A percentile compares a stretch with the other conserved stretches of the same genome.
Evolutionary conservation across 35 echinoderm and acorn worm genomes (phyloP).

Genomic region (Chiridota heheva): DNA sequence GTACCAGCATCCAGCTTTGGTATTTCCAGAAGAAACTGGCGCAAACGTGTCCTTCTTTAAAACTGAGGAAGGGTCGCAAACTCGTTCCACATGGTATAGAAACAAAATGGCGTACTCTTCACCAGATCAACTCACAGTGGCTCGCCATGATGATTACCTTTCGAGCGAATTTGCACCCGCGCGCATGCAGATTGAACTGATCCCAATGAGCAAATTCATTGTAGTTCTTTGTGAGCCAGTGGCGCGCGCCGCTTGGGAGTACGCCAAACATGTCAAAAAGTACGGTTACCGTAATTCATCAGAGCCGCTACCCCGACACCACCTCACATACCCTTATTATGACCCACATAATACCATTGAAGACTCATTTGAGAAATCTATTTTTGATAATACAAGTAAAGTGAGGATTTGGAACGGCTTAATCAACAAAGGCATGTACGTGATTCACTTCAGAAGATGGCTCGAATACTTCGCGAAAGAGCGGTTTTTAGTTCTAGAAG

Average conservation of each 20-base stretch:
- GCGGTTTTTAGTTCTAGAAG: background rate
- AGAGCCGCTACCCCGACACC: background rate
- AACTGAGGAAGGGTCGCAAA: background rate
- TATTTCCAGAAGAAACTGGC: background rate
- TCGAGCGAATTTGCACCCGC: background rate
- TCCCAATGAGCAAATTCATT: slow-evolving; percentile 1
- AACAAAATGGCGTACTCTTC: background rate
- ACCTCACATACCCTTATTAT: background rate
- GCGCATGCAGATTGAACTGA: slow-evolving; percentile 3
- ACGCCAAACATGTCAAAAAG: background rate
- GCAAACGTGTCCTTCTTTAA: background rate
- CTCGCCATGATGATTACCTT: background rate
- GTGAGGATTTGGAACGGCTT: background rate
- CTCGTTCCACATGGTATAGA: background rate
- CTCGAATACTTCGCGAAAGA: background rate
- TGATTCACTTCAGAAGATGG: slow-evolving; percentile 5
- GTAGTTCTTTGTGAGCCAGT: slow-evolving; percentile 1
- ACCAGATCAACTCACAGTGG: background rate
- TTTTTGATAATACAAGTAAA: background rate
- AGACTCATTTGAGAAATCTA: background rate
- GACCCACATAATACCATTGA: background rate
- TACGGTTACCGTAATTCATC: background rate
- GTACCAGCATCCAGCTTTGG: background rate
- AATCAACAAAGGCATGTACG: slow-evolving; percentile 4
- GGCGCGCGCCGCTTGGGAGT: background rate